Conservation (phyloP, 2,888 invertebrate species). For the Tenodera sinensis region DNA sequence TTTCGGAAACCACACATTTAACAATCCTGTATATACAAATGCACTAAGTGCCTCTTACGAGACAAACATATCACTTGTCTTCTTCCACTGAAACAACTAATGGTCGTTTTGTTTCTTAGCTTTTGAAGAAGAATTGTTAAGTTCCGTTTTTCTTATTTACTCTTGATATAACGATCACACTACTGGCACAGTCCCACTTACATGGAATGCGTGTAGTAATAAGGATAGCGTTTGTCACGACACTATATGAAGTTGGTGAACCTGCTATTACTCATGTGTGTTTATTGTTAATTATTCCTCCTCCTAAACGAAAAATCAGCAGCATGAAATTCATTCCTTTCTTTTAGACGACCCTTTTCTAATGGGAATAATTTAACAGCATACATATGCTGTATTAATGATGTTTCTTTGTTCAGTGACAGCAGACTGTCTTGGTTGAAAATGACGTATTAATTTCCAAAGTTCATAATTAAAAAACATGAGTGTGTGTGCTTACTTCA, state of each 20-base stretch:
- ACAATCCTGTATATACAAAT: too few species aligned
- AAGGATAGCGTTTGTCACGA: background rate
- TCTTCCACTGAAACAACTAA: too few species aligned
- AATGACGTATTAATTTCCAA: too few species aligned
- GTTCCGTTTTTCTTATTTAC: background rate
- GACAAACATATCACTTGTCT: too few species aligned
- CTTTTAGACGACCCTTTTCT: background rate
- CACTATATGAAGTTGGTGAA: background rate
- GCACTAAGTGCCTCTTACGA: too few species aligned
- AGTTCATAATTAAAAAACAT: too few species aligned
- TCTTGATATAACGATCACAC: background rate
- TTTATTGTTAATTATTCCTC: constrained; percentile 3
- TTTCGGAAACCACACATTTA: too few species aligned
- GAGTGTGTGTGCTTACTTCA: too few species aligned
- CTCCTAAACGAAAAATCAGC: background rate
- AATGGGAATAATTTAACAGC: background rate
- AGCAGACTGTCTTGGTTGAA: background rate
- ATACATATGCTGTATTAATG: background rate
- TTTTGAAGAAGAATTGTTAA: too few species aligned
- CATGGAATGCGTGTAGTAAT: background rate
- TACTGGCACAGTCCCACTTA: background rate
- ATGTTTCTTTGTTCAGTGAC: background rate
- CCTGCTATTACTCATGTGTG: background rate
- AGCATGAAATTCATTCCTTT: background rate
- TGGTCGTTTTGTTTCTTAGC: too few species aligned